A percentile compares a stretch with the other conserved stretches of the same genome.
Evolutionary conservation across 2,113 vertebrate genomes (phyloP).

Genomic region (Stictonetta naevosa): DNA sequence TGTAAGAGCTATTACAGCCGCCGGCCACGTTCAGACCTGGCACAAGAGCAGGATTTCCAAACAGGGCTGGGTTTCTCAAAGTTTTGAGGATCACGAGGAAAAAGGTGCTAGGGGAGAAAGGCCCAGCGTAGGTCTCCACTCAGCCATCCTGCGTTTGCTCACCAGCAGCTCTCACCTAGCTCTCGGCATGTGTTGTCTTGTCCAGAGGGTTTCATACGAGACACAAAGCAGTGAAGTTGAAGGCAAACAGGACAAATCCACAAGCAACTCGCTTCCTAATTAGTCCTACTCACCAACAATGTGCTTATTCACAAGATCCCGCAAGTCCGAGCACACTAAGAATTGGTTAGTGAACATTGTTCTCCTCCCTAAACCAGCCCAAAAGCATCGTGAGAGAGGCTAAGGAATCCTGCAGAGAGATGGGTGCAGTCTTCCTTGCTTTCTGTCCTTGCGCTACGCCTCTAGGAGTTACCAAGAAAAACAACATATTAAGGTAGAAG

Average conservation of each 20-base stretch:
- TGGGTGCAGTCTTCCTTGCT: not conserved
- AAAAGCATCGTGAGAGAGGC: not conserved
- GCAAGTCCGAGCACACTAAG: not conserved
- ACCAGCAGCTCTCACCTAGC: not conserved
- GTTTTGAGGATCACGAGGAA: not conserved
- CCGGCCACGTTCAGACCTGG: not conserved
- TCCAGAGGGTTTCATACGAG: not conserved
- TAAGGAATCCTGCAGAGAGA: not conserved
- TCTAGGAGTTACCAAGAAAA: not conserved
- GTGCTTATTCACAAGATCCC: not conserved
- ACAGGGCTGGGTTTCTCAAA: rapidly evolving
- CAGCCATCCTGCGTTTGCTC: not conserved
- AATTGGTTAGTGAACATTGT: not conserved
- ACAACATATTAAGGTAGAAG: not conserved
- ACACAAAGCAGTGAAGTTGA: not conserved
- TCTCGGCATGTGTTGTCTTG: rapidly evolving
- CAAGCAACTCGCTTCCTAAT: not conserved
- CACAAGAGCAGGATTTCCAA: not conserved
- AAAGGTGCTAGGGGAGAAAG: not conserved
- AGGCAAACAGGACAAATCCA: not conserved
- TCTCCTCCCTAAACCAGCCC: not conserved
- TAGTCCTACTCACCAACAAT: not conserved
- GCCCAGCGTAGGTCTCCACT: not conserved
- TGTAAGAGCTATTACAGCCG: rapidly evolving
- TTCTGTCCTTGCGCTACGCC: not conserved